Evolutionary conservation across 2,797 vertebrate species (phyloP).

Genomic region (Halcyon leucocephala): DNA sequence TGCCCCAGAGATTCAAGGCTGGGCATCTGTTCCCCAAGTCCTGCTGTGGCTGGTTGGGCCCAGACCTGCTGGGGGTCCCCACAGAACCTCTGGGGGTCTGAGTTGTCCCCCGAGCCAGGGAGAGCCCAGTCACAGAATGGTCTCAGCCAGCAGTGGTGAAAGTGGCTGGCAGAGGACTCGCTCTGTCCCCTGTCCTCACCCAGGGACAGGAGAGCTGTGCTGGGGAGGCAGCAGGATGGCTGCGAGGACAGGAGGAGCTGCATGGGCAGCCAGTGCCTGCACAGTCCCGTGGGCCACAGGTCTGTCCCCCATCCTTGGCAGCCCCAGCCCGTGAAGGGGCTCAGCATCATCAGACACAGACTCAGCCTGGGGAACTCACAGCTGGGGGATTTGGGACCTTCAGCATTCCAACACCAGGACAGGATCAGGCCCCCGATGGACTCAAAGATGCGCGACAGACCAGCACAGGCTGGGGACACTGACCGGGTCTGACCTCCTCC

Average conservation of each 20-base stretch:
- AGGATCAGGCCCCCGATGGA: background rate
- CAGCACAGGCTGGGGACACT: background rate
- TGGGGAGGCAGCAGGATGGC: background rate
- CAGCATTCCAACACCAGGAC: background rate
- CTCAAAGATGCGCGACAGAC: rapidly evolving
- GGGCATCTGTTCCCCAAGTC: background rate
- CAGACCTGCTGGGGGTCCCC: background rate
- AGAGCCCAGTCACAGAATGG: background rate
- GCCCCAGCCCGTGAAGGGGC: background rate
- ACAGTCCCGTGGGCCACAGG: background rate
- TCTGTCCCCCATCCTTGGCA: background rate
- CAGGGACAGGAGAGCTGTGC: background rate
- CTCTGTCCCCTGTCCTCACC: rapidly evolving
- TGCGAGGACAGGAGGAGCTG: background rate
- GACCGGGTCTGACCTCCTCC: background rate
- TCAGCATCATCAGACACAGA: background rate
- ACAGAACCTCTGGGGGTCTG: rapidly evolving
- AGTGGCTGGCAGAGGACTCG: background rate
- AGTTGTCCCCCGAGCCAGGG: background rate
- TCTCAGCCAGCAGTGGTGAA: background rate
- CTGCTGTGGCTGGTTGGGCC: background rate
- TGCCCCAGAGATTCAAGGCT: background rate
- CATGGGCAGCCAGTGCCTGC: rapidly evolving
- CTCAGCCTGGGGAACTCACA: background rate
- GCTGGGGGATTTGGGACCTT: background rate